Evolutionary conservation across 2,797 vertebrate genomes (phyloP).

Genomic region (Chelon labrosus): DNA sequence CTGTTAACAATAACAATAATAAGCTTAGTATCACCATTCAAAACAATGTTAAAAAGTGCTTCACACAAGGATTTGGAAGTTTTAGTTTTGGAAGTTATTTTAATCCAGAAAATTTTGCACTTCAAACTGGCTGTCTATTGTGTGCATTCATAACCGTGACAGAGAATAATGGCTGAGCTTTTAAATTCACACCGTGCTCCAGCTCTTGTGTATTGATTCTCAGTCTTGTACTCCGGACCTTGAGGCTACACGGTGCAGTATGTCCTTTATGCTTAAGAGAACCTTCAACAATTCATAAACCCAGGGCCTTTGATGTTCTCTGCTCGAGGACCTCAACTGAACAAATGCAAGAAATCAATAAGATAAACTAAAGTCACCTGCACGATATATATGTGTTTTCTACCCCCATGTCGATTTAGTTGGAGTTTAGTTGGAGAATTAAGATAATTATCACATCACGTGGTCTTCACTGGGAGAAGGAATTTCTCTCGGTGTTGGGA

Average conservation of each 20-base stretch:
- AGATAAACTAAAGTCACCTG: not conserved
- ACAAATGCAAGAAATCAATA: not conserved
- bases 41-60: not conserved
- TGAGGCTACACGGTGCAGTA: constrained; percentile 21
- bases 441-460: not conserved
- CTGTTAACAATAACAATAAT: too few species aligned
- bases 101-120: not conserved
- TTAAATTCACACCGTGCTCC: constrained; percentile 25
- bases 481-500: not conserved
- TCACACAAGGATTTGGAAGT: not conserved
- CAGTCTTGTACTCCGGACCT: constrained; percentile 5
- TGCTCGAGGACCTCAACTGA: constrained; percentile 19
- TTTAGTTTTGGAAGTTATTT: not conserved
- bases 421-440: too few species aligned
- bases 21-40: not conserved
- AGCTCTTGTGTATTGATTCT: constrained; percentile 24
- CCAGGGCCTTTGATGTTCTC: constrained; percentile 64
- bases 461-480: not conserved
- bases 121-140: not conserved
- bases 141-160: constrained; percentile 9
- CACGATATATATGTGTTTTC: not conserved
- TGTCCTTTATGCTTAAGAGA: constrained; percentile 34
- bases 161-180: constrained; percentile 17
- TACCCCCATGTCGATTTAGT: not conserved
- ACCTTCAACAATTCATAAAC: constrained; percentile 47